Evolutionary conservation across 2,888 invertebrate genomes (phyloP).

Genomic region (Lithosia quadra): DNA sequence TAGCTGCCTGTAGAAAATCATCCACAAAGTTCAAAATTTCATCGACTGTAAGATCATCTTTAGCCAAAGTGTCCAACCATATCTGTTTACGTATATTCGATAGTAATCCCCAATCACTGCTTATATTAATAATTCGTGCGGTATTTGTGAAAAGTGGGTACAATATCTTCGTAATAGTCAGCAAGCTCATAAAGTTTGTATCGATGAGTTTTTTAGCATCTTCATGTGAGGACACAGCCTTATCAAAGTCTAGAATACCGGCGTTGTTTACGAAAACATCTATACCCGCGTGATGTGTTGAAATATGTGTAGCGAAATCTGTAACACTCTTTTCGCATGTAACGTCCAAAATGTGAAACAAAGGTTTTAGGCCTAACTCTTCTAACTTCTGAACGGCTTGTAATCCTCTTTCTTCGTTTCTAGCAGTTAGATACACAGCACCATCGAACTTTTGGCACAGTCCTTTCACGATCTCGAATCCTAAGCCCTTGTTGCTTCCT

Average conservation of each 20-base stretch:
- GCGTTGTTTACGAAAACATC: conserved; percentile 93
- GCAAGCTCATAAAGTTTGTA: conserved; percentile 90
- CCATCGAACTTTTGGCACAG: conserved; percentile 90
- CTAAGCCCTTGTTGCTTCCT: conserved; percentile 81
- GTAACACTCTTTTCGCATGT: conserved; percentile 88
- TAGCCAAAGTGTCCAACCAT: conserved; percentile 78
- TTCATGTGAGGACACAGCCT: conserved; percentile 88
- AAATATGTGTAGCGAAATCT: conserved; percentile 86
- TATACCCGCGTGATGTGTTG: conserved; percentile 88
- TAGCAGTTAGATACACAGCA: conserved; percentile 91
- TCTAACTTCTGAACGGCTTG: conserved; percentile 88
- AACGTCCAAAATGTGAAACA: conserved; percentile 91
- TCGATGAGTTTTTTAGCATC: conserved; percentile 91
- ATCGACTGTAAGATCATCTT: conserved; percentile 81
- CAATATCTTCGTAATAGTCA: conserved; percentile 89
- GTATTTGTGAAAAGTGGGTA: conserved; percentile 90
- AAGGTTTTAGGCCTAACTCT: conserved; percentile 85
- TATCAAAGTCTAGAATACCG: conserved; percentile 89
- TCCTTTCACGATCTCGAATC: conserved; percentile 83
- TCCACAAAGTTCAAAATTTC: conserved; percentile 85
- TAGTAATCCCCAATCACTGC: conserved; percentile 87
- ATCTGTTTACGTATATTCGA: conserved; percentile 80
- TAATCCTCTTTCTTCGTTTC: conserved; percentile 88
- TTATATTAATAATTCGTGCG: conserved; percentile 92
- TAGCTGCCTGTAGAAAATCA: conserved; percentile 86